Evolutionary conservation across 2,888 invertebrate genomes (phyloP).

Genomic region (Drosophila pseudotakahashii): DNA sequence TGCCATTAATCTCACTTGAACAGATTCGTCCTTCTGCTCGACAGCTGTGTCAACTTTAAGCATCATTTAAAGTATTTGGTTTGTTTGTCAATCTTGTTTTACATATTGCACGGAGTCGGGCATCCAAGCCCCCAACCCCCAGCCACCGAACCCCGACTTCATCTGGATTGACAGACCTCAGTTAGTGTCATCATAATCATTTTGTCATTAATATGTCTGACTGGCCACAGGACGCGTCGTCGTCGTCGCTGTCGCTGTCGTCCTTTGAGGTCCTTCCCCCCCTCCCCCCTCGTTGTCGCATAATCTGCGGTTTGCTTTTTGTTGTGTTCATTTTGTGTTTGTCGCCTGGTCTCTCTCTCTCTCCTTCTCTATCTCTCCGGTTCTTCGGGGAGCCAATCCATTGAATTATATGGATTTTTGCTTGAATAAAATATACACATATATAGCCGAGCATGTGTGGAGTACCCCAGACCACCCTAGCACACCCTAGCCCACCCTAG

Average conservation of each 20-base stretch:
- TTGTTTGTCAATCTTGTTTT: slow-evolving; percentile 49
- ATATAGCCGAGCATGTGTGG: slow-evolving; percentile 7
- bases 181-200: slow-evolving; percentile 81
- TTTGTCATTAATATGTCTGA: slow-evolving; percentile 82
- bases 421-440: slow-evolving; percentile 62
- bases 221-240: slow-evolving; percentile 63
- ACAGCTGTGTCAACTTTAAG: slow-evolving; percentile 49
- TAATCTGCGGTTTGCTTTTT: slow-evolving; percentile 70
- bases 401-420: slow-evolving; percentile 75
- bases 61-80: slow-evolving; percentile 42
- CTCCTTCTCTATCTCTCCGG: neutral
- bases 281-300: slow-evolving; percentile 35
- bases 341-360: slow-evolving; percentile 30
- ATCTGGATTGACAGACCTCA: slow-evolving; percentile 48
- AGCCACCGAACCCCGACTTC: neutral
- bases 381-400: slow-evolving; percentile 59
- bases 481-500: slow-evolving; percentile 44
- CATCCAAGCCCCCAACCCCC: neutral
- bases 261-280: slow-evolving; percentile 35
- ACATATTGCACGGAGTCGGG: slow-evolving; percentile 41
- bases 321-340: slow-evolving; percentile 62
- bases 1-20: slow-evolving; percentile 37
- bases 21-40: slow-evolving; percentile 13
- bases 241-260: slow-evolving; percentile 1
- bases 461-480: too few relatives aligned